phyloP scores from a whole-genome alignment of 2,888 invertebrate species.

The Mythimna loreyi region DNA sequence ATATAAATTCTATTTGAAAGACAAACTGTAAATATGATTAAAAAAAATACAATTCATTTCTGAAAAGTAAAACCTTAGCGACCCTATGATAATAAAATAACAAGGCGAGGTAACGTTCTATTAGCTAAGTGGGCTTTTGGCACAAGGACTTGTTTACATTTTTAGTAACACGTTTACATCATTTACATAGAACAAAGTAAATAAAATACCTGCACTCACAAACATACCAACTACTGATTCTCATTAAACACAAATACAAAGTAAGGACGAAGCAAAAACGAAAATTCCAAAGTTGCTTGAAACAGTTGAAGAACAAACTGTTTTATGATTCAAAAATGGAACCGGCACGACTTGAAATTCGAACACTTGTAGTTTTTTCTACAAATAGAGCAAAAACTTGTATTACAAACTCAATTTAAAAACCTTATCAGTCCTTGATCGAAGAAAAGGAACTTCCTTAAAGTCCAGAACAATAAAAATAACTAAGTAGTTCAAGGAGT shows the following conservation, averaged over 20 bases:
- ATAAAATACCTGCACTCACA: slow-evolving; percentile 33
- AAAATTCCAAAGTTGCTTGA: slow-evolving; percentile 31
- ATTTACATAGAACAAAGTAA: slow-evolving; percentile 41
- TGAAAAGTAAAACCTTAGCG: not conserved
- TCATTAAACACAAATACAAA: slow-evolving; percentile 37
- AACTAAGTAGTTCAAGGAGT: slow-evolving; percentile 77
- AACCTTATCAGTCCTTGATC: slow-evolving; percentile 59
- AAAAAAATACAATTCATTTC: not conserved
- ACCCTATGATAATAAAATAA: slow-evolving; percentile 16
- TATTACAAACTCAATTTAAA: slow-evolving; percentile 41
- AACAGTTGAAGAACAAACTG: slow-evolving; percentile 40
- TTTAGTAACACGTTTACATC: slow-evolving; percentile 36
- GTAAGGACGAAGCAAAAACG: slow-evolving; percentile 46
- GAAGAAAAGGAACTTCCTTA: slow-evolving; percentile 62
- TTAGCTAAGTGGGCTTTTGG: slow-evolving; percentile 38
- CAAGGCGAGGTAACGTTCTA: slow-evolving; percentile 32
- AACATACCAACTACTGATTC: slow-evolving; percentile 33
- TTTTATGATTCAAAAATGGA: slow-evolving; percentile 44
- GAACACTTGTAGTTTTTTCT: slow-evolving; percentile 40
- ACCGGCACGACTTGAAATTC: slow-evolving; percentile 37
- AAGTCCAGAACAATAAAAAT: slow-evolving; percentile 65
- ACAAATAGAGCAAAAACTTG: slow-evolving; percentile 46
- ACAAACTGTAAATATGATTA: too few relatives aligned
- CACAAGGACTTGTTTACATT: slow-evolving; percentile 49
- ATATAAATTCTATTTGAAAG: not conserved